Base-by-base conservation (phyloP, 2,113 vertebrate genomes). In the Charina bottae region DNA sequence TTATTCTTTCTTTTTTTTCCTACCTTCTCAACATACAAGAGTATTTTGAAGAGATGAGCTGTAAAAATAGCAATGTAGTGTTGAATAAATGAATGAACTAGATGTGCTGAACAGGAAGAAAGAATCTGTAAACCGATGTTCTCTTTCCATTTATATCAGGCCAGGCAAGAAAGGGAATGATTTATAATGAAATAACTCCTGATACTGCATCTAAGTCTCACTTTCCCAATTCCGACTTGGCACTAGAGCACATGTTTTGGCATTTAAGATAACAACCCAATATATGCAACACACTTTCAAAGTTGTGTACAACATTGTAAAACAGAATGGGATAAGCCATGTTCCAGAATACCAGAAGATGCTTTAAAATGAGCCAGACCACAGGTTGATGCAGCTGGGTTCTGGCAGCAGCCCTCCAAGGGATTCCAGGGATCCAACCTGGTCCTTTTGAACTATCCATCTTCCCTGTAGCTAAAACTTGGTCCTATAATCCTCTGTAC, bases 1-100 rank as follows among this genome's bases (percentile, higher is more conserved):
- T 84, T 94, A 62, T 88, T 87, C 6, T 56, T 87, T 56, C 0
- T n/a, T 83, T 87, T 87, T 95, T 42, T 78, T 23, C 49, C 84
- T 37, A 9, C 49, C 13, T 17, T 89, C 37, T 62, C 89, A 90
- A 17, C 37, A 58, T 15, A 2, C 17, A 72, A 37, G 13, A 87
- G 3, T 7, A n/a, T 49, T 83, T 89, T 83, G 6, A 37, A 87
- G n/a, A 37, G 24, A 15, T 26, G 42, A 85, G 49, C 26, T n/a
- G 12, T 54, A 54, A 37, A 2, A 53, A 54, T 54, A 83, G 3
- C 26, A 23, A 2, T 6, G 33, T 6, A 21, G 12, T 59, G 23
- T 49, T 88, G 85, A 59, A 68, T 17, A 72, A 19, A 58, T 87
- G 37, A 62, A 42, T 53, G 49, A 37, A 37, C 19, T 64, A 86